phyloP scores from a whole-genome alignment of 37 sponge, comb jelly and placozoan genomes.

The Halichondria panicea region DNA sequence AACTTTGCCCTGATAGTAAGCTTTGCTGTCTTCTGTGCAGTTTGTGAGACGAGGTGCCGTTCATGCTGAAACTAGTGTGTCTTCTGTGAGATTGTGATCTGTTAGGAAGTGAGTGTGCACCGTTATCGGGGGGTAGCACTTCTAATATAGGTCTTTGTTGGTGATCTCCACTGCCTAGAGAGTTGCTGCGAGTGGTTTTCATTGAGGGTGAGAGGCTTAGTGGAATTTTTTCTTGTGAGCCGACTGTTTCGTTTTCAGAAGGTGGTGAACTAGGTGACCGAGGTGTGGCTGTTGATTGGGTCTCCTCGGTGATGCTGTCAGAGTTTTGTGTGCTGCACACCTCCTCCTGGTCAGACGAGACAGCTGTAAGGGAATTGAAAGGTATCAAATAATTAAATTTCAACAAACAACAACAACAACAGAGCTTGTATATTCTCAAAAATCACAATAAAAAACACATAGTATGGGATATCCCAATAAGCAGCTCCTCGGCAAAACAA shows the following conservation, averaged over 20 bases:
- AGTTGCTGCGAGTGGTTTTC: conserved; percentile 6
- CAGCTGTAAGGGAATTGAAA: not conserved
- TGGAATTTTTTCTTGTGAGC: not conserved
- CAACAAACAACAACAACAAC: not conserved
- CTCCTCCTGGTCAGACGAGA: too few relatives aligned
- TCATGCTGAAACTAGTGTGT: not conserved
- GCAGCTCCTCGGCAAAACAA: not conserved
- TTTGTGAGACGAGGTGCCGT: not conserved
- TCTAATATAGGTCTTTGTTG: too few relatives aligned
- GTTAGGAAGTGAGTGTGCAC: not conserved
- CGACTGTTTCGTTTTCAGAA: not conserved
- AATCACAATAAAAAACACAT: not conserved
- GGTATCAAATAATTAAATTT: not conserved
- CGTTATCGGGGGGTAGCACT: not conserved
- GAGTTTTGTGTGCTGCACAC: not conserved
- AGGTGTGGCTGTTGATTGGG: not conserved
- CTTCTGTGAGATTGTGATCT: not conserved
- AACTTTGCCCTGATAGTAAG: conserved; percentile 14
- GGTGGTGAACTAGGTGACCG: not conserved
- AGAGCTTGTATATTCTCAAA: not conserved
- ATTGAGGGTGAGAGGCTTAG: not conserved
- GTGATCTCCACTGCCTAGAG: not conserved
- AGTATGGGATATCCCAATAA: not conserved
- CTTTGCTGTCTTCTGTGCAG: conserved; percentile 17
- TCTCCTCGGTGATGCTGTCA: not conserved